A percentile compares a stretch with the other conserved stretches of the same genome.
These are phyloP conservation scores for Oscheius sp. DNA, from an alignment of 1,140 invertebrate species.

Conservation along the genomic window DNA sequence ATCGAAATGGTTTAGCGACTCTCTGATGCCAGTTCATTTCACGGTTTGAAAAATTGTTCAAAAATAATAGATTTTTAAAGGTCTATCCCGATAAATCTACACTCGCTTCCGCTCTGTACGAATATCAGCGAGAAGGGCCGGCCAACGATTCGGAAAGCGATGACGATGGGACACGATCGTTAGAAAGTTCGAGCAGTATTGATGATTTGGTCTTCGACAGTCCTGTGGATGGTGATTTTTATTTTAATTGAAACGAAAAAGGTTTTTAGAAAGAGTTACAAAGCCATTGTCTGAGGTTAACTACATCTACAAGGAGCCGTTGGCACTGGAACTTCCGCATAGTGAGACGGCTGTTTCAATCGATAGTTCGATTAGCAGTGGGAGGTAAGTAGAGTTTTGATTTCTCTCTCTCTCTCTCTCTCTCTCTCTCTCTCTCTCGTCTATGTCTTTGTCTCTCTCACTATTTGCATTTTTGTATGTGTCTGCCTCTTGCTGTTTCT, in stretches of 20 bases:
- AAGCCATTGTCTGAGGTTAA: slow-evolving; percentile 57
- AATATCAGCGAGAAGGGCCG: slow-evolving; percentile 6
- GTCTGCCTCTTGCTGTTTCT: too few species aligned
- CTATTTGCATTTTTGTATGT: too few species aligned
- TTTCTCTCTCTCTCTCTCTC: too few species aligned
- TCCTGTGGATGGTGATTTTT: not conserved
- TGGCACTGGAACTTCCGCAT: slow-evolving; percentile 50
- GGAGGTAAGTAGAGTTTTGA: slow-evolving; percentile 43
- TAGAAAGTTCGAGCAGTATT: slow-evolving; percentile 24
- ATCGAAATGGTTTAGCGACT: slow-evolving; percentile 82
- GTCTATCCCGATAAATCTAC: slow-evolving; percentile 56
- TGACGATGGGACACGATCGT: slow-evolving; percentile 25
- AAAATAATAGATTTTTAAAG: slow-evolving; percentile 1
- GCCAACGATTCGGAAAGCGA: slow-evolving; percentile 12
- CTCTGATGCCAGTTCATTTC: slow-evolving; percentile 83
- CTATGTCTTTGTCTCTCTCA: too few species aligned
- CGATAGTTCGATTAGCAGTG: slow-evolving; percentile 56
- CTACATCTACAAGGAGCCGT: slow-evolving; percentile 55
- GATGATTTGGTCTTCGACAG: slow-evolving; percentile 27
- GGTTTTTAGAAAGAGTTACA: slow-evolving; percentile 16
- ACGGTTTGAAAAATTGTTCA: slow-evolving; percentile 41
- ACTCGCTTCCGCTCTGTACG: slow-evolving; percentile 57
- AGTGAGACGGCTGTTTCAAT: slow-evolving; percentile 54
- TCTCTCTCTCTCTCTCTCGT: too few species aligned
- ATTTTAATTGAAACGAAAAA: not conserved